Base-by-base conservation (phyloP, 2,113 vertebrate species). In the Dipodomys stephensi region DNA sequence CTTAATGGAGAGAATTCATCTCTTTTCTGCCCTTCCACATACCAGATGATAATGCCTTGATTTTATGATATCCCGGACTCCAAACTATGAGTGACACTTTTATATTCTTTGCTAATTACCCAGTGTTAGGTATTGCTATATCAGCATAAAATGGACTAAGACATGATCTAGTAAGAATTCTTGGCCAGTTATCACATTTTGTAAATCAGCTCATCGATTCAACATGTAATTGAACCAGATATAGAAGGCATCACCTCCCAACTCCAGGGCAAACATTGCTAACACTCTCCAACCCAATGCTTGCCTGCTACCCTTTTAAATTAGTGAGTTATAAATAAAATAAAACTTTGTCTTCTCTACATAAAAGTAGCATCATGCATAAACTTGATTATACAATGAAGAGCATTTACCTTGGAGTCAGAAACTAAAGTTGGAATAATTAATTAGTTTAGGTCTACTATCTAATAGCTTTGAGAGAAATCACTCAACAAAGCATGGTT, bases 321-420 rank as follows among this genome's bases (percentile, higher is more conserved):
- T 71, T 81, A 81, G 22, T 83, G 69, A 90, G 23, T 73, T 28
- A 64, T 64, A 71, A 86, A 83, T 68, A 88, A 71, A 90, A 16
- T 71, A 32, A 90, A 83, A 89, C 13, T 65, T 74, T 62, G 12
- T 80, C 15, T 78, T 28, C 60, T 39, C 60, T 65, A 60, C 22
- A 53, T 39, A 44, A 67, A 62, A 78, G 49, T 10, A 77, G 19
- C 44, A 77, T 13, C 62, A 1, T 95, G 4, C 91, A 39, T 69
- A 77, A 94, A 91, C 18, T 15, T 60, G 28, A 80, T 76, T 81
- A n/a, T 86, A 25, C n/a, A 82, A 65, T 78, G 69, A 78, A 88
- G 57, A 85, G 39, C 23, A 32, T 73, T 93, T 92, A 65, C 46
- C 44, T 82, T 91, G 57, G 18, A 88, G n/a, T 91, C 60, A 88